phyloP scores from a whole-genome alignment of 1,140 invertebrate species.

The Thrips palmi region DNA sequence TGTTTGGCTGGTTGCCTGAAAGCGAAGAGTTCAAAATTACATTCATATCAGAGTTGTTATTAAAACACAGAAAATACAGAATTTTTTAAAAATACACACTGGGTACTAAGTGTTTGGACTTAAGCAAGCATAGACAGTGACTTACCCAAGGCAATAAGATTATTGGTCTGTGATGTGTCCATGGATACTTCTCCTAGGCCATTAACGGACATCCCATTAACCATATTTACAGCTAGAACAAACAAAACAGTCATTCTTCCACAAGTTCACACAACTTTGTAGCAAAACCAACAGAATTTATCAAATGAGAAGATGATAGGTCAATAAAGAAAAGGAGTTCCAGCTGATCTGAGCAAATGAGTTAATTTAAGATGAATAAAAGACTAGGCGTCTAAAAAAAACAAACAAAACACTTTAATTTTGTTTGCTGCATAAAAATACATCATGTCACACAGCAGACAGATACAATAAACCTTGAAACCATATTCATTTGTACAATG shows the following conservation, averaged over 20 bases:
- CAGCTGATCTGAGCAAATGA: too few species aligned
- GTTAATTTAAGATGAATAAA: too few species aligned
- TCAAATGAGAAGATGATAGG: too few species aligned
- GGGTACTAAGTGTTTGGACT: slow-evolving; percentile 7
- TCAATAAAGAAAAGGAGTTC: too few species aligned
- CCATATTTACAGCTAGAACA: slow-evolving; percentile 45
- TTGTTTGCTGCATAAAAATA: too few species aligned
- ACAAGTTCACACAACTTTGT: neutral
- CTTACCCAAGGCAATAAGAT: slow-evolving; percentile 11
- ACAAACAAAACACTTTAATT: too few species aligned
- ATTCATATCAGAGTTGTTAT: neutral
- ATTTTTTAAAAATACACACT: neutral
- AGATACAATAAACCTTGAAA: too few species aligned
- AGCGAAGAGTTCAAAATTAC: slow-evolving; percentile 2
- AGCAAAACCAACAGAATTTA: neutral
- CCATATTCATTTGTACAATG: too few species aligned
- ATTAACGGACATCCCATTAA: slow-evolving; percentile 63
- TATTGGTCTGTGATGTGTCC: slow-evolving; percentile 24
- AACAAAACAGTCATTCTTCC: slow-evolving; percentile 10
- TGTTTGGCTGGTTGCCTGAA: slow-evolving; percentile 33
- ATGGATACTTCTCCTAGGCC: slow-evolving; percentile 54
- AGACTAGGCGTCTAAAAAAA: too few species aligned
- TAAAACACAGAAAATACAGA: neutral
- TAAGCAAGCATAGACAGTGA: slow-evolving; percentile 1
- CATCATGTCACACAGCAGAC: too few species aligned